Base-by-base conservation (phyloP, 30 jellyfish, hydroid and myxozoan species). In the Sanderia malayensis region DNA sequence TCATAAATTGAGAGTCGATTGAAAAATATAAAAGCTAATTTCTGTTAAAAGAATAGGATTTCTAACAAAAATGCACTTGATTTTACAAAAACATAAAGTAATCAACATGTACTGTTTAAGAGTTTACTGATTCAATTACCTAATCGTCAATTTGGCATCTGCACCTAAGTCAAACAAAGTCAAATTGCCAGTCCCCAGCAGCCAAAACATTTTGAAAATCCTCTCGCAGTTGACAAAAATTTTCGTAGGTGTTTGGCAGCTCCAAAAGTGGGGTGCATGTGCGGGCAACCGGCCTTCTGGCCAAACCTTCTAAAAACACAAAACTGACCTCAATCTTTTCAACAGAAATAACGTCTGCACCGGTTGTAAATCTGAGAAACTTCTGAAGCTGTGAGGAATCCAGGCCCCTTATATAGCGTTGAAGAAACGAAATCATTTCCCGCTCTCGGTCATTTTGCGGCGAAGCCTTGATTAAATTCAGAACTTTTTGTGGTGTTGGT, bases 191-290 rank as follows among this genome's bases (percentile, higher is more conserved):
- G 10, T 55, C 67, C 10, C 67, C 67, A 7, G 67, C 67, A 15
- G 73, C 44, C 30, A 61, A 23, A 61, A 61, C 28, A n/a, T 24
- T 61, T 61, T 8, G 2, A 13, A 61, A 61, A 2, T 61, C 73
- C 28, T 61, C 55, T 6, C 73, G 9, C 1, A 61, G 73, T 20
- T 61, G 20, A 2, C 55, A 8, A 13, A 2, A 61, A 61, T 61
- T 61, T 2, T 23, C 55, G 10, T 61, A 61, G 0, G 52, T 73
- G 81, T 31, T n/a, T 10, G 77, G 86, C 22, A 73, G 13, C 10
- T 55, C 79, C 2, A 73, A 24, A 7, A 32, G 9, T 26, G 81
- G 82, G 0, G 31, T 66, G 57, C 77, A 73, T n/a, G 86, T 73
- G 65, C 67, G 82, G 23, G 67, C 67, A 3, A 73, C 37, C 21